Percentiles rank a stretch among this genome's conserved stretches.
Evolutionary conservation across 2,888 invertebrate species (phyloP).

Genomic region (Xylota sylvarum): DNA sequence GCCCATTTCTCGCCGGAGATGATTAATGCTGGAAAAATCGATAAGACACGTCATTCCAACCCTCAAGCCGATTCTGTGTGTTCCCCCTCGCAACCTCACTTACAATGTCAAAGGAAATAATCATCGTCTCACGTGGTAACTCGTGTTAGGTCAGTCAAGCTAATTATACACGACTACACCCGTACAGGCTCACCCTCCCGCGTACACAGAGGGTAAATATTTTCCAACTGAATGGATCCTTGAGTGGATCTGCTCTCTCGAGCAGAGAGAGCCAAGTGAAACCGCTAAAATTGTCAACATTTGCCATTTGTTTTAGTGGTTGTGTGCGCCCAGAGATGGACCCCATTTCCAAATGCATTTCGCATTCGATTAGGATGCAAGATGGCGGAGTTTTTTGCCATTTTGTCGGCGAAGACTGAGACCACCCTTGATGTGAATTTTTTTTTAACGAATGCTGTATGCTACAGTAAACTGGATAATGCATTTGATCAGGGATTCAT

Average conservation of each 20-base stretch:
- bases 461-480: conserved; percentile 5
- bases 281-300: conserved; percentile 54
- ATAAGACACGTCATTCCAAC: conserved; percentile 1
- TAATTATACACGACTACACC: conserved; percentile 46
- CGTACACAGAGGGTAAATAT: conserved; percentile 34
- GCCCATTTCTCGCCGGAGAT: not conserved
- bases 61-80: not conserved
- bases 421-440: not conserved
- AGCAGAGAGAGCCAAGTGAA: conserved; percentile 16
- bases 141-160: conserved; percentile 68
- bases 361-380: conserved; percentile 1
- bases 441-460: not conserved
- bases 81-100: not conserved
- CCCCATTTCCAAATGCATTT: not conserved
- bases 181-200: not conserved
- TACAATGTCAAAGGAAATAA: conserved; percentile 25
- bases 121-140: conserved; percentile 48
- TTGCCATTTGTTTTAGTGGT: conserved; percentile 22
- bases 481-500: conserved; percentile 63
- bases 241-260: conserved; percentile 11
- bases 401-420: not conserved
- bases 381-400: not conserved
- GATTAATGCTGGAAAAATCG: not conserved
- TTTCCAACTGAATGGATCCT: conserved; percentile 22
- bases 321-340: not conserved